Evolutionary conservation across 2,113 vertebrate genomes (phyloP).

Genomic region (Anser cygnoides): DNA sequence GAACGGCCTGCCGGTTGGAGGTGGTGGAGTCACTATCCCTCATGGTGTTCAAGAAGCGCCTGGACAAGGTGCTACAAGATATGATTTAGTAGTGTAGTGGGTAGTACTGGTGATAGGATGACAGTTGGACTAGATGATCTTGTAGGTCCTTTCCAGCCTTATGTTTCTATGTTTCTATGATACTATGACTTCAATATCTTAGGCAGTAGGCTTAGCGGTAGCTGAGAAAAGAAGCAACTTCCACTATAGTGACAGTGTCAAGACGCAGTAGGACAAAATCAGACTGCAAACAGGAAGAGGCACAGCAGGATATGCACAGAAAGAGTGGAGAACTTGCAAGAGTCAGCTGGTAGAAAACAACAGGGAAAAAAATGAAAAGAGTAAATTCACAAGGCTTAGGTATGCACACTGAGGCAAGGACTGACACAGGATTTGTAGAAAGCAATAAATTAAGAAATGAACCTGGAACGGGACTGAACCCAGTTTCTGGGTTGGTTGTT

Average conservation of each 20-base stretch:
- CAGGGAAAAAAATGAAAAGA: neutral
- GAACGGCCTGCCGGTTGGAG: too few relatives aligned
- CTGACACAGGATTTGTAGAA: neutral
- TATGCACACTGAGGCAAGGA: neutral
- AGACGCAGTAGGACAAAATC: neutral
- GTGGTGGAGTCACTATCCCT: too few relatives aligned
- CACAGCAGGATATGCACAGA: neutral
- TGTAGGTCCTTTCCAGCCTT: too few relatives aligned
- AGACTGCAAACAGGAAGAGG: too few relatives aligned
- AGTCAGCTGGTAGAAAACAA: neutral
- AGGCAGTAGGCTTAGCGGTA: neutral
- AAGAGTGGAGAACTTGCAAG: neutral
- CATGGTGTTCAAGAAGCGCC: too few relatives aligned
- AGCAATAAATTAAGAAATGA: neutral
- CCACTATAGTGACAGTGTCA: neutral
- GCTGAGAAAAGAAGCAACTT: neutral
- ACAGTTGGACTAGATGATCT: too few relatives aligned
- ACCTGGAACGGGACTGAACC: rapidly evolving
- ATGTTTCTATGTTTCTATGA: too few relatives aligned
- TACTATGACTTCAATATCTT: too few relatives aligned
- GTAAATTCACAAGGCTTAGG: neutral
- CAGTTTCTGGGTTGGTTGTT: rapidly evolving
- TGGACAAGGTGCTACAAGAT: too few relatives aligned
- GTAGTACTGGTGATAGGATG: too few relatives aligned
- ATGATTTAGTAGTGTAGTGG: too few relatives aligned